Percentiles rank a stretch among this genome's conserved stretches.
phyloP scores from a whole-genome alignment of 2,888 invertebrate species.

The Calephelis perditalis region DNA sequence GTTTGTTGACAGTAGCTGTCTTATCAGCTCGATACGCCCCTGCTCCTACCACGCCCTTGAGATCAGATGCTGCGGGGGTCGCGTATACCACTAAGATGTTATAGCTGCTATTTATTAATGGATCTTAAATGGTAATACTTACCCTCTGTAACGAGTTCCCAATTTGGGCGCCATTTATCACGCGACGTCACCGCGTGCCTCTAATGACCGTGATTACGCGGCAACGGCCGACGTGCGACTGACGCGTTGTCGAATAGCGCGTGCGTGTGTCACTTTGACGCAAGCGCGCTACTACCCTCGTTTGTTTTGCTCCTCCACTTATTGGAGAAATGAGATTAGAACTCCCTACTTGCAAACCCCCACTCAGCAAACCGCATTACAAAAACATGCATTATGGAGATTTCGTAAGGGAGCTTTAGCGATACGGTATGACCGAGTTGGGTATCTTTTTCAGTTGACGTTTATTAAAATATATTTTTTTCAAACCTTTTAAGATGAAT shows the following conservation, averaged over 20 bases:
- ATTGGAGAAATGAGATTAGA: slow-evolving; percentile 25
- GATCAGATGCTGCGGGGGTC: slow-evolving; percentile 57
- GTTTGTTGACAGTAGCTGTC: slow-evolving; percentile 71
- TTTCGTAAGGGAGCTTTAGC: not conserved
- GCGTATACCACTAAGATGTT: slow-evolving; percentile 19
- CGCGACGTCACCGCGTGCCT: slow-evolving; percentile 49
- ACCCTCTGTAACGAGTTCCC: slow-evolving; percentile 64
- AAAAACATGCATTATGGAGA: slow-evolving; percentile 3
- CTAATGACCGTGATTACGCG: slow-evolving; percentile 42
- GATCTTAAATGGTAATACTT: slow-evolving; percentile 39
- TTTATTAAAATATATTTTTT: too few relatives aligned
- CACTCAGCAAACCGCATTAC: not conserved
- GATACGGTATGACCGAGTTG: too few relatives aligned
- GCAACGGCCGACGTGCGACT: slow-evolving; percentile 61
- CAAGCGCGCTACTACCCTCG: slow-evolving; percentile 54
- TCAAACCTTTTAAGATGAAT: too few relatives aligned
- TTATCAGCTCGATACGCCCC: slow-evolving; percentile 64
- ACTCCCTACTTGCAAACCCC: not conserved
- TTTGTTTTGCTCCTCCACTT: slow-evolving; percentile 64
- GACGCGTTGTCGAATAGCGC: slow-evolving; percentile 54
- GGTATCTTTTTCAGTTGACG: too few relatives aligned
- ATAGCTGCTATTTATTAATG: not conserved
- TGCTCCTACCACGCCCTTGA: slow-evolving; percentile 65
- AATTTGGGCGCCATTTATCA: slow-evolving; percentile 71
- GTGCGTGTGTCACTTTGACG: slow-evolving; percentile 47